Evolutionary conservation across 1,140 invertebrate genomes (phyloP).

Genomic region (Acromyrmex echinatior): DNA sequence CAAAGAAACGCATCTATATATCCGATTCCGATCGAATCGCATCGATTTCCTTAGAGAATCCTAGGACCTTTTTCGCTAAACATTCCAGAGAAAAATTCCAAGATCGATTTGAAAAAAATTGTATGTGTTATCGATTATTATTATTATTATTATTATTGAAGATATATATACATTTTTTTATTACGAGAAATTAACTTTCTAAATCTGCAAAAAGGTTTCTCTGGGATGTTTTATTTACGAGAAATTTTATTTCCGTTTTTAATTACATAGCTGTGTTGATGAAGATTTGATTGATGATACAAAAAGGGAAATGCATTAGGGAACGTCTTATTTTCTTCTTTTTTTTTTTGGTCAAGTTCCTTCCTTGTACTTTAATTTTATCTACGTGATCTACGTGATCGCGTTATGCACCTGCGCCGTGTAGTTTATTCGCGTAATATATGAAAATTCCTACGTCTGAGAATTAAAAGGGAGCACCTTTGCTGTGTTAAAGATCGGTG

Average conservation of each 20-base stretch:
- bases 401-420: background rate
- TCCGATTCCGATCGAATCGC: background rate
- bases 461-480: constrained; percentile 33
- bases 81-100: background rate
- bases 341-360: background rate
- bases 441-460: constrained; percentile 5
- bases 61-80: background rate
- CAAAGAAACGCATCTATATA: background rate
- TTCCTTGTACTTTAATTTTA: background rate
- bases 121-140: too few species aligned
- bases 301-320: background rate
- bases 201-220: background rate
- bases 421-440: background rate
- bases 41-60: constrained; percentile 6
- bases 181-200: background rate
- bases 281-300: background rate
- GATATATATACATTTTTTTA: background rate
- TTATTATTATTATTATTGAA: too few species aligned
- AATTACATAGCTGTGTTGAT: background rate
- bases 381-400: constrained; percentile 20
- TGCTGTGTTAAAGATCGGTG: constrained; percentile 63
- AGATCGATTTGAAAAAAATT: background rate
- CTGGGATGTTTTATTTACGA: background rate
- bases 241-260: background rate
- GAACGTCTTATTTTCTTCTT: background rate